Evolutionary conservation across 2,888 invertebrate species (phyloP).

Genomic region (Cephalotes varians): DNA sequence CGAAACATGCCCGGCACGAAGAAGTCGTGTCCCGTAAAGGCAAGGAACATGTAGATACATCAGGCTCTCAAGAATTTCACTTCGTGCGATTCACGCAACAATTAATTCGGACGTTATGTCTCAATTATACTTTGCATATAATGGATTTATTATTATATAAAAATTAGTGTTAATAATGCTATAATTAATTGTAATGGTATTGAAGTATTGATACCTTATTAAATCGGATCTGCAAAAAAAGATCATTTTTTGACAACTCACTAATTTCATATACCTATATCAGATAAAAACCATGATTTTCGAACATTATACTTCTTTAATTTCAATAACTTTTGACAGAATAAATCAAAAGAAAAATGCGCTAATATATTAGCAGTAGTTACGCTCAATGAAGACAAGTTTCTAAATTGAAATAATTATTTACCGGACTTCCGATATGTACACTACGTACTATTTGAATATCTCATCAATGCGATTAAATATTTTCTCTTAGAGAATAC

Average conservation of each 20-base stretch:
- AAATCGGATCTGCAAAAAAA: background rate
- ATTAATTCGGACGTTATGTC: slow-evolving; percentile 35
- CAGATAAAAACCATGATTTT: background rate
- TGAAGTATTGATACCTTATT: background rate
- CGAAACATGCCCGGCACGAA: slow-evolving; percentile 46
- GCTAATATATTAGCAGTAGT: background rate
- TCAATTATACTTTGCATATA: slow-evolving; percentile 11
- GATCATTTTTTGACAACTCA: background rate
- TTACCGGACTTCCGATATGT: background rate
- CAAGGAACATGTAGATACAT: slow-evolving; percentile 27
- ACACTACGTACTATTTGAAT: background rate
- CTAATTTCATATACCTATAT: background rate
- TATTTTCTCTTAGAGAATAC: background rate
- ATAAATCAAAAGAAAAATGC: background rate
- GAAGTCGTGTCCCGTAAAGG: slow-evolving; percentile 33
- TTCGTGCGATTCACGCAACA: slow-evolving; percentile 18
- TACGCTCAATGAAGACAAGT: background rate
- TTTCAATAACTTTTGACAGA: background rate
- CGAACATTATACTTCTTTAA: background rate
- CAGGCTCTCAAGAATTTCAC: slow-evolving; percentile 26
- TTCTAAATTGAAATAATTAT: background rate
- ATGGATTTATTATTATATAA: background rate
- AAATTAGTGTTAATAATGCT: background rate
- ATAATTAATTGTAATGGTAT: background rate
- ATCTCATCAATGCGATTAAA: background rate